A percentile compares a stretch with the other conserved stretches of the same genome.
Conservation (phyloP, 2,113 vertebrate species). For the Sebastes schlegelii region DNA sequence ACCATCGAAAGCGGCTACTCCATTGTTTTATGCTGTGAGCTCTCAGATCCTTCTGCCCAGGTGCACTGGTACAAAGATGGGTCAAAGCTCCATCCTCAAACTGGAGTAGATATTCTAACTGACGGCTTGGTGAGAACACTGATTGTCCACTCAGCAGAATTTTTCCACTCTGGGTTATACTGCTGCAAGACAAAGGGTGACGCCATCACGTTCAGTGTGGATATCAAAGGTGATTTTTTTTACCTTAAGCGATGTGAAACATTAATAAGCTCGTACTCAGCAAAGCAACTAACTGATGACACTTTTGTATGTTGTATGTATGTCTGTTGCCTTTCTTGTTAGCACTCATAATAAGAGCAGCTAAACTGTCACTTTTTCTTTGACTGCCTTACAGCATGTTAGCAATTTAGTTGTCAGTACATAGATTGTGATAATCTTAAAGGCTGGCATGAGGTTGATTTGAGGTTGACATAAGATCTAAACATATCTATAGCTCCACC, state of each 20-base stretch:
- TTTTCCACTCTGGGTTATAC: conserved; percentile 84
- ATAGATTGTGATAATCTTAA: conserved; percentile 42
- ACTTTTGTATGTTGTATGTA: conserved; percentile 20
- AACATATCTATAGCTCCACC: conserved; percentile 85
- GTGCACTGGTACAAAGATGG: conserved; percentile 87
- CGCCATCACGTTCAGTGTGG: conserved; percentile 82
- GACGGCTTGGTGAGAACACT: conserved; percentile 74
- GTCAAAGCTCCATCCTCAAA: conserved; percentile 78
- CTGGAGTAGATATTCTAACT: conserved; percentile 76
- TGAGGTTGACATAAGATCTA: conserved; percentile 68
- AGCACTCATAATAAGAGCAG: conserved; percentile 29
- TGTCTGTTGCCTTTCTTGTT: conserved; percentile 53
- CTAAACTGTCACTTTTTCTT: conserved; percentile 41
- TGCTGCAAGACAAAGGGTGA: conserved; percentile 85
- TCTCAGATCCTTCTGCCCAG: conserved; percentile 81
- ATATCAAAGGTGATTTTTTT: conserved; percentile 84
- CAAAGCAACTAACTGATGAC: conserved; percentile 64
- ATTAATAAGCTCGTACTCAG: conserved; percentile 57
- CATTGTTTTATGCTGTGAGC: conserved; percentile 82
- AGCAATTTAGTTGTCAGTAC: conserved; percentile 30
- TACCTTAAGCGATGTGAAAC: conserved; percentile 43
- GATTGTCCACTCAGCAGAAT: conserved; percentile 78
- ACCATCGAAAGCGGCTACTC: conserved; percentile 72
- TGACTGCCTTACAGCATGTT: conserved; percentile 53
- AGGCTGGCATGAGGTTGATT: conserved; percentile 47